Evolutionary conservation across 92 coral and sea anemone genomes (phyloP).

Genomic region (Bergia sp.): DNA sequence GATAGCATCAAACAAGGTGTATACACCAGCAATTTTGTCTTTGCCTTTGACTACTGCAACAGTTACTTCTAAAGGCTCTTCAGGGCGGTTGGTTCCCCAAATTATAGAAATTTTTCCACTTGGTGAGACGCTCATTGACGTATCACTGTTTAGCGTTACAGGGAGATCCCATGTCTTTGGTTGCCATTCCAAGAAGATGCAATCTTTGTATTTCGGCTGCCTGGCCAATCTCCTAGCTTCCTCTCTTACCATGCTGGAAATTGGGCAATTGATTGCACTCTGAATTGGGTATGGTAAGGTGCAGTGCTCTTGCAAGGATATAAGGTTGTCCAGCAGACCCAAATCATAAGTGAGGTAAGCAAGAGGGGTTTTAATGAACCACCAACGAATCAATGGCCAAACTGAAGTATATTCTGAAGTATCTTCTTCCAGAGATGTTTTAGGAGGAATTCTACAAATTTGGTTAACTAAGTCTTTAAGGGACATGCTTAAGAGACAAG

Average conservation of each 20-base stretch:
- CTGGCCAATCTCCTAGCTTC: neutral
- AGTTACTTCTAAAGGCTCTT: neutral
- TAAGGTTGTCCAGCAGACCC: neutral
- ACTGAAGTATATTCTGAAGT: neutral
- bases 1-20: neutral
- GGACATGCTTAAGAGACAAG: constrained; percentile 17
- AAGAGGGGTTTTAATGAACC: neutral
- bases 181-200: constrained; percentile 21
- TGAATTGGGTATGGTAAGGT: neutral
- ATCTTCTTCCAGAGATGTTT: neutral
- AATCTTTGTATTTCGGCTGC: constrained; percentile 6
- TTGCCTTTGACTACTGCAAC: neutral
- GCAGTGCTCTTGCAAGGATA: neutral
- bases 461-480: neutral
- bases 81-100: constrained; percentile 23
- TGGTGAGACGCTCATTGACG: neutral
- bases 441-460: neutral
- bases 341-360: neutral
- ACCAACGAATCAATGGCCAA: constrained; percentile 3
- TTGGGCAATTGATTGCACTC: neutral
- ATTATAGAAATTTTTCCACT: neutral
- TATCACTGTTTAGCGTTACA: constrained; percentile 13
- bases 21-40: neutral
- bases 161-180: constrained; percentile 21
- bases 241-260: neutral